phyloP scores from a whole-genome alignment of 2,888 invertebrate genomes.

The Andrena fulva region DNA sequence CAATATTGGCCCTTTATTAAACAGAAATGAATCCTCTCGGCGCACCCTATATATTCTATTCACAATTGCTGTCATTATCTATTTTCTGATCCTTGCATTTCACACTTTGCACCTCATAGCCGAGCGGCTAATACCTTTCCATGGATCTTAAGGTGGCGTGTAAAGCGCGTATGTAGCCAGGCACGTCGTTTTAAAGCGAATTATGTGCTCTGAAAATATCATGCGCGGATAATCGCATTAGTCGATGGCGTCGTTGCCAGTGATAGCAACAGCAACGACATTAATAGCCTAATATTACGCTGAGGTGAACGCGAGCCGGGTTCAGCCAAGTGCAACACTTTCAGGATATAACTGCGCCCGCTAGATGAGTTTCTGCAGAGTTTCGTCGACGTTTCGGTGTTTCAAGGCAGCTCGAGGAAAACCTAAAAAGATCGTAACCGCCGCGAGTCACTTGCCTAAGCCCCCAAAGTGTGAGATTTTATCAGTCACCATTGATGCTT shows the following conservation, averaged over 20 bases:
- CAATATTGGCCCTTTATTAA: no score
- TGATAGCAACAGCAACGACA: constrained; percentile 61
- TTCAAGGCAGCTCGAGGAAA: background rate
- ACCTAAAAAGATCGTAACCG: constrained; percentile 31
- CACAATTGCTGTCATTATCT: no score
- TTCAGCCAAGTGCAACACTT: constrained; percentile 57
- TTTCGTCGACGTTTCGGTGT: constrained; percentile 37
- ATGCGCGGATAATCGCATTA: constrained; percentile 58
- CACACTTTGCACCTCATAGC: no score
- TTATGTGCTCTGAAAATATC: constrained; percentile 54
- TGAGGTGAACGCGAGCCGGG: constrained; percentile 35
- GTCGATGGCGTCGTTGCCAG: constrained; percentile 57
- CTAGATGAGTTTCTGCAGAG: constrained; percentile 44
- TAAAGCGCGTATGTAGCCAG: background rate
- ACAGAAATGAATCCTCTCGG: no score
- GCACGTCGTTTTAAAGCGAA: constrained; percentile 32
- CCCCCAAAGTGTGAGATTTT: constrained; percentile 5
- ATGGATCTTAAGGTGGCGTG: no score
- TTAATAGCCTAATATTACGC: constrained; percentile 65
- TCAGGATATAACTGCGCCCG: constrained; percentile 49
- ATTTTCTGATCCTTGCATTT: no score
- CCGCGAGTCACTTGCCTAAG: background rate
- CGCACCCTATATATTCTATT: no score
- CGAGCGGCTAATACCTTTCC: no score
- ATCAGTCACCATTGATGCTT: constrained; percentile 9